Conservation (phyloP, 2,888 invertebrate genomes). For the Ethmia dodecea region DNA sequence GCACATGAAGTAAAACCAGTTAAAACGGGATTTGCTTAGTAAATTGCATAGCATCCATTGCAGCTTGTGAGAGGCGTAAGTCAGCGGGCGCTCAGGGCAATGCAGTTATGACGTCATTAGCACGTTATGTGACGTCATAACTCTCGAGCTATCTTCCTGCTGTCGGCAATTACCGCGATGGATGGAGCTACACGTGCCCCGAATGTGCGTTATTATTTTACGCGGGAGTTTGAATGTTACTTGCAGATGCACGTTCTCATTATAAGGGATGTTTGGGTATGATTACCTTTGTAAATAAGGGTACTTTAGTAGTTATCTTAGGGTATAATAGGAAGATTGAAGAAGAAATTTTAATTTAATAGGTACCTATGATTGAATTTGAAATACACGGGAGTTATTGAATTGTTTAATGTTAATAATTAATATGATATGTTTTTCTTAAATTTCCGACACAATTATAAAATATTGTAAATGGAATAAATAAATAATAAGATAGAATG, state of each 20-base stretch:
- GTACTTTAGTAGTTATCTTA: too few species aligned
- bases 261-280: too few species aligned
- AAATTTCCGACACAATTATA: too few species aligned
- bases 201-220: constrained; percentile 51
- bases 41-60: constrained; percentile 52
- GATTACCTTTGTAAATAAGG: too few species aligned
- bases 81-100: constrained; percentile 50
- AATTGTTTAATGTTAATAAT: too few species aligned
- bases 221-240: constrained; percentile 24
- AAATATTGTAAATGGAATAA: too few species aligned
- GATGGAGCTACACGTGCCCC: constrained; percentile 54
- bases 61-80: constrained; percentile 41
- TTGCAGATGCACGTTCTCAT: constrained; percentile 1
- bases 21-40: constrained; percentile 39
- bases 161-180: constrained; percentile 67
- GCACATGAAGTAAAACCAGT: constrained; percentile 33
- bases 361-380: too few species aligned
- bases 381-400: too few species aligned
- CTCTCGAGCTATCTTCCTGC: constrained; percentile 65
- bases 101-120: constrained; percentile 74
- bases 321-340: too few species aligned
- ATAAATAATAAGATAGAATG: too few species aligned
- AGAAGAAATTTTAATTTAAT: too few species aligned
- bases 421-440: too few species aligned
- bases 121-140: constrained; percentile 71